These are phyloP conservation scores for Rhinoraja longicauda DNA, from an alignment of 2,797 vertebrate species.

Conservation along the genomic window DNA sequence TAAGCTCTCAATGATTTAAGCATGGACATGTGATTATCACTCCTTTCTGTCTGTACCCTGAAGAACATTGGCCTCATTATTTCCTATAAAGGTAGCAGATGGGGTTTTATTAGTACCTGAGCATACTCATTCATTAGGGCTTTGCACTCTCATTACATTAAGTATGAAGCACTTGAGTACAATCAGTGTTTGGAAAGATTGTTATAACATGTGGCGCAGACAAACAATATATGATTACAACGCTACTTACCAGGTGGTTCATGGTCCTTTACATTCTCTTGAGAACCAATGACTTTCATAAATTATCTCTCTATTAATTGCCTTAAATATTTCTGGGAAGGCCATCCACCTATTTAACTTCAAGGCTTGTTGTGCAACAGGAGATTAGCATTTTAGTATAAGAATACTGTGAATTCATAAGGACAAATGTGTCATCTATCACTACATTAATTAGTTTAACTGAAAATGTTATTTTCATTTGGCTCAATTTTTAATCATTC, in stretches of 20 bases:
- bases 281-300: background rate
- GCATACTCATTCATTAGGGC: background rate
- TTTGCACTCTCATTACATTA: background rate
- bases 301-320: background rate
- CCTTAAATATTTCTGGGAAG: background rate
- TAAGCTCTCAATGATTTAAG: background rate
- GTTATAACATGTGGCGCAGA: background rate
- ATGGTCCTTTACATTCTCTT: slow-evolving; percentile 7
- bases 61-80: background rate
- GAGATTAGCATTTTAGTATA: background rate
- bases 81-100: background rate
- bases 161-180: background rate
- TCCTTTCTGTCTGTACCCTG: background rate
- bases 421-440: background rate
- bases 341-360: background rate
- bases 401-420: background rate
- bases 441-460: background rate
- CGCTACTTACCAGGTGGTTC: background rate
- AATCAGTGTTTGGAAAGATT: slow-evolving; percentile 12
- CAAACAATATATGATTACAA: background rate
- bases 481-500: too few species aligned
- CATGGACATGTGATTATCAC: background rate
- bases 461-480: background rate
- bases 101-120: slow-evolving; percentile 5
- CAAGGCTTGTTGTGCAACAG: background rate